These are phyloP conservation scores for Drosophila merina DNA, from an alignment of 2,888 invertebrate species.

Conservation along the genomic window DNA sequence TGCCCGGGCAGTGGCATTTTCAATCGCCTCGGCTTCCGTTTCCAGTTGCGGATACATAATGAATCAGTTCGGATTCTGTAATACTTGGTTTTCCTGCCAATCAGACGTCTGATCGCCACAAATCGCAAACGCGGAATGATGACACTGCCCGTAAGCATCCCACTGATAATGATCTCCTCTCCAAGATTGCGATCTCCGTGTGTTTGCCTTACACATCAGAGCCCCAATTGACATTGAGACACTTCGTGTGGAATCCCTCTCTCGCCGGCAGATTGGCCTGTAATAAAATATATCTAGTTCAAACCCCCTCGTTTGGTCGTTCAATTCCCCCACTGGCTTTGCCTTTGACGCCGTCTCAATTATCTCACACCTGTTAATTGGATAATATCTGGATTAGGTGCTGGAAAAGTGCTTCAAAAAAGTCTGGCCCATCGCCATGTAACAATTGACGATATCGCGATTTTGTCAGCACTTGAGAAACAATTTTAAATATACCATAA, in stretches of 20 bases:
- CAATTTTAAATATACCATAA: too few relatives aligned
- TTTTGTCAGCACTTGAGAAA: conserved; percentile 5
- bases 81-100: neutral
- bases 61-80: neutral
- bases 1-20: conserved; percentile 52
- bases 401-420: conserved; percentile 33
- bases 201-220: conserved; percentile 67
- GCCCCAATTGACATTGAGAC: conserved; percentile 51
- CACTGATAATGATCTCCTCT: conserved; percentile 30
- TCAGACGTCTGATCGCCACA: conserved; percentile 37
- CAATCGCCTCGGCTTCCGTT: conserved; percentile 44
- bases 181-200: conserved; percentile 32
- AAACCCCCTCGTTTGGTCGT: conserved; percentile 42
- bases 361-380: conserved; percentile 54
- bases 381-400: conserved; percentile 36
- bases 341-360: conserved; percentile 19
- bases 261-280: conserved; percentile 7
- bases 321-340: conserved; percentile 44
- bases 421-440: conserved; percentile 13
- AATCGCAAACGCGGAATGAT: conserved; percentile 58
- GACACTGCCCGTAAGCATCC: conserved; percentile 25
- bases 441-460: conserved; percentile 29
- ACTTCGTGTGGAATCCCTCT: conserved; percentile 6
- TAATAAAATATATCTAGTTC: conserved; percentile 34
- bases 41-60: conserved; percentile 64